Percentiles rank a stretch among this genome's conserved stretches.
Conservation (phyloP, 2,797 vertebrate species). For the Nothura maculosa region DNA sequence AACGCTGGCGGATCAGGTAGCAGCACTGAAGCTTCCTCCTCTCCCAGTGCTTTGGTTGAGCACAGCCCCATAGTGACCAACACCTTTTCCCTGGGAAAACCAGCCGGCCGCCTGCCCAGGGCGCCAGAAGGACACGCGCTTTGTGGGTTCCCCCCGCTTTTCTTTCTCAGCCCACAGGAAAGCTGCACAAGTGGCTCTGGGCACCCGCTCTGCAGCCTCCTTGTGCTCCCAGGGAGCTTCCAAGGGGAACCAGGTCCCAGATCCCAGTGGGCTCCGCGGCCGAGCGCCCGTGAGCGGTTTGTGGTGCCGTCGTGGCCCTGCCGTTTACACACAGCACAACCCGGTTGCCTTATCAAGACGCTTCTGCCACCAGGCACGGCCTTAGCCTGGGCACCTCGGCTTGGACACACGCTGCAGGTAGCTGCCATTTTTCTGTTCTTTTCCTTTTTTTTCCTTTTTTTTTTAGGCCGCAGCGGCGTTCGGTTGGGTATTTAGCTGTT, state of each 20-base stretch:
- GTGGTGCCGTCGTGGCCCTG: not conserved
- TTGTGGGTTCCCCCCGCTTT: not conserved
- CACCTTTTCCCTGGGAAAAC: not conserved
- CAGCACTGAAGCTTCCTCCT: slow-evolving; percentile 65
- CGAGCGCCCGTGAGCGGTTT: too few species aligned
- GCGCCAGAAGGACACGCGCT: slow-evolving; percentile 22
- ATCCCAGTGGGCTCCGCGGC: not conserved
- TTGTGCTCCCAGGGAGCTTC: not conserved
- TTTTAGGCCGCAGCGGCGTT: slow-evolving; percentile 45
- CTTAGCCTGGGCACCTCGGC: slow-evolving; percentile 61
- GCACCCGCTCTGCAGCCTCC: not conserved
- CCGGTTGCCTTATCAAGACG: slow-evolving; percentile 77
- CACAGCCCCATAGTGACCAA: slow-evolving; percentile 35
- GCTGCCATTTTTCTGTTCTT: not conserved
- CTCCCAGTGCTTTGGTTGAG: slow-evolving; percentile 41
- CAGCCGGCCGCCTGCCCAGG: slow-evolving; percentile 57
- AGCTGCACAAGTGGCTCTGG: not conserved
- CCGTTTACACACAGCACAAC: slow-evolving; percentile 73
- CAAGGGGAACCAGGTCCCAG: not conserved
- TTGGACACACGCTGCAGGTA: slow-evolving; percentile 56
- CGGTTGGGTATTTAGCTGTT: slow-evolving; percentile 48
- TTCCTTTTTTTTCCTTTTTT: not conserved
- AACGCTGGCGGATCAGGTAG: slow-evolving; percentile 57
- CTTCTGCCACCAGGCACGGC: slow-evolving; percentile 69
- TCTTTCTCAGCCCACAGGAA: not conserved